A percentile compares a stretch with the other conserved stretches of the same genome.
These are phyloP conservation scores for Aramus guarauna DNA, from an alignment of 2,113 vertebrate species.

Conservation along the genomic window DNA sequence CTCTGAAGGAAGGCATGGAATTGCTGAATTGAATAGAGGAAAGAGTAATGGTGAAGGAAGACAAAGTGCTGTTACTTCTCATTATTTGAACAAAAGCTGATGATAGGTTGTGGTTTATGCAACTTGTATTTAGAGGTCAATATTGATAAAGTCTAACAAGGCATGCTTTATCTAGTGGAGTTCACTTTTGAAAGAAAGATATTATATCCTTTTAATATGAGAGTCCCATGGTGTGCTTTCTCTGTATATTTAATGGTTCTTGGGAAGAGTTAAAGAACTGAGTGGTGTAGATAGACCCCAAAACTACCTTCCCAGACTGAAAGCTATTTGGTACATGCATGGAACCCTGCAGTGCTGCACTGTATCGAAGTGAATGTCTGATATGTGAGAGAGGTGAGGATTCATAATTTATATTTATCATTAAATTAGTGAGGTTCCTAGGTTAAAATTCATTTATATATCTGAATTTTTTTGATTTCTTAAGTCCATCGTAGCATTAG, in stretches of 20 bases:
- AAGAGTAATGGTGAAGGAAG: neutral
- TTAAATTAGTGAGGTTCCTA: neutral
- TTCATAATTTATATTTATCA: neutral
- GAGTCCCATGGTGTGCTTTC: neutral
- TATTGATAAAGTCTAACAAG: neutral
- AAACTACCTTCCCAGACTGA: neutral
- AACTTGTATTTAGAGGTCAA: neutral
- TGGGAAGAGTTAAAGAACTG: neutral
- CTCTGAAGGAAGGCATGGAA: neutral
- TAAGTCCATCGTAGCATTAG: neutral
- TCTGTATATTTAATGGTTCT: neutral
- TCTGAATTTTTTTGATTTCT: neutral
- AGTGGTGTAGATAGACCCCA: neutral
- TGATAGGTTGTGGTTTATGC: neutral
- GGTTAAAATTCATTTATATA: neutral
- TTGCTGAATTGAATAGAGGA: neutral
- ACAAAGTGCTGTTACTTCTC: neutral
- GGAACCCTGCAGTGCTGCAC: neutral
- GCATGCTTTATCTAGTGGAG: neutral
- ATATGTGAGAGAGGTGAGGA: neutral
- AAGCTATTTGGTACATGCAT: neutral
- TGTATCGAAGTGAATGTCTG: neutral
- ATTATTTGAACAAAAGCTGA: neutral
- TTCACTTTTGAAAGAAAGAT: neutral
- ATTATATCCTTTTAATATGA: neutral